Conservation (phyloP, 2,797 vertebrate genomes). For the Dermochelys coriacea region DNA sequence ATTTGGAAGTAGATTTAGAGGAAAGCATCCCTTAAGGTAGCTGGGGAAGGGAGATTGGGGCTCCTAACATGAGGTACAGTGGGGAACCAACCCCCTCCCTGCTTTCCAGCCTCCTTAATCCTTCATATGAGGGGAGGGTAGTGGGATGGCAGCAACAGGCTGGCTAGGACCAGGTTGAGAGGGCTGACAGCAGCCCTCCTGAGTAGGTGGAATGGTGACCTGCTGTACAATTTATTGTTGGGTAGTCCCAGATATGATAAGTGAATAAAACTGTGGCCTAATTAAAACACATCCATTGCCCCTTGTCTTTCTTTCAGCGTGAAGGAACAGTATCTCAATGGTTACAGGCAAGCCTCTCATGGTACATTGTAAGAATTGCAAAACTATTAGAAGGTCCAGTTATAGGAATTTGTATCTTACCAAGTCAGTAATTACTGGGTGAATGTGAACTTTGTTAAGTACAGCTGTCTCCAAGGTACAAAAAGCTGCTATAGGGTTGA, state of each 20-base stretch:
- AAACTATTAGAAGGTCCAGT: background rate
- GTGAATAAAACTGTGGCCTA: background rate
- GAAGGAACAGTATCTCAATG: background rate
- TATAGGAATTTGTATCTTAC: slow-evolving; percentile 75
- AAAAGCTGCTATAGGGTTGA: slow-evolving; percentile 88
- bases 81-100: no score
- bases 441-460: slow-evolving; percentile 85
- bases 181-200: no score
- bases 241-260: background rate
- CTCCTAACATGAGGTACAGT: no score
- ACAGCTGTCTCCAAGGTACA: slow-evolving; percentile 89
- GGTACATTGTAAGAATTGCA: background rate
- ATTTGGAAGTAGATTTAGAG: no score
- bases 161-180: no score
- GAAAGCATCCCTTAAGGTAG: no score
- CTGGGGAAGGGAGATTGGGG: no score
- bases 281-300: background rate
- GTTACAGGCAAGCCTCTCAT: background rate
- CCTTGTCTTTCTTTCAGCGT: background rate
- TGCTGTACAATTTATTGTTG: background rate
- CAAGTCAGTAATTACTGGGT: slow-evolving; percentile 92
- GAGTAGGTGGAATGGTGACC: background rate
- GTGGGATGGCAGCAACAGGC: no score
- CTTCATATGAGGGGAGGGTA: no score
- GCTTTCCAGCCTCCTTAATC: no score